phyloP scores from a whole-genome alignment of 2,113 vertebrate species.

The Pygoscelis antarcticus region DNA sequence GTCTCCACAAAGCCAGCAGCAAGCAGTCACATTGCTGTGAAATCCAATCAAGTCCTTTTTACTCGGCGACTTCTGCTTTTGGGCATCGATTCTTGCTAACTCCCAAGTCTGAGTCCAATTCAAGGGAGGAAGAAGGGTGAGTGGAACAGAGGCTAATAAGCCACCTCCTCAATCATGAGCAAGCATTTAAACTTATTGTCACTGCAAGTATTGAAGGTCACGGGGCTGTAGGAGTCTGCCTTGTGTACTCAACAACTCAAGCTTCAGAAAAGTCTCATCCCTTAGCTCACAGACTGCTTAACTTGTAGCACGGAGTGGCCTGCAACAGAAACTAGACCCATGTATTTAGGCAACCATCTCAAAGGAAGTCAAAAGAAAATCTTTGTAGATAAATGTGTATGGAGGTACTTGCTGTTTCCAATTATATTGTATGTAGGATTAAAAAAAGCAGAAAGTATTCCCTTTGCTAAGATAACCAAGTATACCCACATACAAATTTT shows the following conservation, averaged over 20 bases:
- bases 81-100: neutral
- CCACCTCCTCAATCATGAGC: neutral
- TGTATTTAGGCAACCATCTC: neutral
- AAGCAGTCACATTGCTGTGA: neutral
- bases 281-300: neutral
- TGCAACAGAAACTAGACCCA: neutral
- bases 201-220: neutral
- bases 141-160: neutral
- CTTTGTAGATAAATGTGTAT: neutral
- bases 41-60: neutral
- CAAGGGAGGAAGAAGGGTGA: neutral
- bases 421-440: neutral
- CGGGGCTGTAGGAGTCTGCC: neutral
- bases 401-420: neutral
- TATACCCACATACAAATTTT: neutral
- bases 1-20: neutral
- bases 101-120: neutral
- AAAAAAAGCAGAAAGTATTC: neutral
- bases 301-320: neutral
- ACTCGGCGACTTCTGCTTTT: neutral
- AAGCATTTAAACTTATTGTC: neutral
- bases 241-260: neutral
- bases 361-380: neutral
- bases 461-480: neutral
- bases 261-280: neutral